Evolutionary conservation across 1,140 invertebrate genomes (phyloP), one percentile per base, ranked within the genome.

Genomic region (Sycophaga agraensis): DNA sequence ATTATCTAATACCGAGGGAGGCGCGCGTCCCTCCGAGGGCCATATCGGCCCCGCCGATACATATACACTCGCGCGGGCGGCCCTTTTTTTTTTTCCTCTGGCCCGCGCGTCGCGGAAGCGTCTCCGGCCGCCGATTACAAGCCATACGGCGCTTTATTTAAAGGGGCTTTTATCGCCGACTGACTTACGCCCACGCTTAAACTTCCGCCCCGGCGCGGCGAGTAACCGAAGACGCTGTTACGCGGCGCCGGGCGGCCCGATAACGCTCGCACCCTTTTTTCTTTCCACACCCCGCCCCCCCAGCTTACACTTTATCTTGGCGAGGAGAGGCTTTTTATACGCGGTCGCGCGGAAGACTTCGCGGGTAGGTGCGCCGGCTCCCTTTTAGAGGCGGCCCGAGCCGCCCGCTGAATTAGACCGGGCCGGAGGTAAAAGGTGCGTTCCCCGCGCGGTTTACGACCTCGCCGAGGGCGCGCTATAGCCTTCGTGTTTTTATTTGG

Each of bases 61-160:
- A 11, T 31, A 31, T 11, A 11, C 28, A 11, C 28, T 4, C 28
- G 21, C 21, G 17, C 40, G 17, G 3, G 40, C 28, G 5, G 28
- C 28, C 28, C 28, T 11, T 31, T 6, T 11, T 11, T 31, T 11
- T 31, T 11, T 31, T 31, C 28, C 28, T 11, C 4, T 31, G 5
- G 28, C 28, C 28, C 4, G 5, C 11, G 28, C 28, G n/a, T n/a
- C n/a, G n/a, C n/a, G n/a, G n/a, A n/a, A n/a, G n/a, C 40, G n/a
- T 42, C 11, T 11, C 4, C 45, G n/a, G n/a, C n/a, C n/a, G 12
- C 26, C 69, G 65, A 75, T 75, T 72, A 70, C 67, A 68, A 72
- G 73, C 70, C 55, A 68, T 67, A 70, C 49, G 5, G n/a, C 59
- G 60, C 70, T 69, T 76, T 76, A 75, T 74, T 73, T 74, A 71